Conservation (phyloP, 2,888 invertebrate species). For the Xiphydria camelus region DNA sequence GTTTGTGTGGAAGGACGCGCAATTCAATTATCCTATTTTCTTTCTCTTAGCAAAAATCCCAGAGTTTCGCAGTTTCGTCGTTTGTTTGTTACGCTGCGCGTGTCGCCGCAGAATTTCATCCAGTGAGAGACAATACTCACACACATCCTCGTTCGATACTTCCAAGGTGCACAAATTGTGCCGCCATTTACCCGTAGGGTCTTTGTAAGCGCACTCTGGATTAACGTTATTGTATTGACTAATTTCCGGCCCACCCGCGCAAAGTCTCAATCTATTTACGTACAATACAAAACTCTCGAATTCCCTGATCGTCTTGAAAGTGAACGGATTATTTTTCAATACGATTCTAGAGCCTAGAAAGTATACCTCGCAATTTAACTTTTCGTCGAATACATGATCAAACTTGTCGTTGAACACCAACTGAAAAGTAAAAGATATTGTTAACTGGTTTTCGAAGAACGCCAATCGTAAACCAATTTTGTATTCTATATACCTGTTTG, state of each 20-base stretch:
- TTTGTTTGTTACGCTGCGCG: constrained; percentile 21
- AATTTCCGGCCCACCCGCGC: constrained; percentile 31
- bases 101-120: constrained; percentile 29
- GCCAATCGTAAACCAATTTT: not conserved
- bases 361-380: constrained; percentile 29
- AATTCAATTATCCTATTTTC: too few relatives aligned
- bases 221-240: constrained; percentile 26
- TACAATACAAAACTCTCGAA: constrained; percentile 28
- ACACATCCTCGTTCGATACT: constrained; percentile 22
- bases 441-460: not conserved
- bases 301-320: constrained; percentile 23
- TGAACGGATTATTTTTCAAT: constrained; percentile 25
- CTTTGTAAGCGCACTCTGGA: constrained; percentile 36
- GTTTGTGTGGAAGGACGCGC: too few relatives aligned
- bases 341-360: constrained; percentile 26
- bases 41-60: not conserved
- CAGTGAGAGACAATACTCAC: constrained; percentile 30
- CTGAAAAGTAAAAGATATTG: constrained; percentile 15
- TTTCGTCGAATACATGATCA: constrained; percentile 29
- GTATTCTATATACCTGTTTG: constrained; percentile 29
- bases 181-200: constrained; percentile 30
- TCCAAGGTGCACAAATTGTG: constrained; percentile 35
- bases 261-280: constrained; percentile 29
- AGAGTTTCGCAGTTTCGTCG: constrained; percentile 20
- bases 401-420: constrained; percentile 32